Base-by-base conservation (phyloP, 2,888 invertebrate species). In the Leptinotarsa haldemani region DNA sequence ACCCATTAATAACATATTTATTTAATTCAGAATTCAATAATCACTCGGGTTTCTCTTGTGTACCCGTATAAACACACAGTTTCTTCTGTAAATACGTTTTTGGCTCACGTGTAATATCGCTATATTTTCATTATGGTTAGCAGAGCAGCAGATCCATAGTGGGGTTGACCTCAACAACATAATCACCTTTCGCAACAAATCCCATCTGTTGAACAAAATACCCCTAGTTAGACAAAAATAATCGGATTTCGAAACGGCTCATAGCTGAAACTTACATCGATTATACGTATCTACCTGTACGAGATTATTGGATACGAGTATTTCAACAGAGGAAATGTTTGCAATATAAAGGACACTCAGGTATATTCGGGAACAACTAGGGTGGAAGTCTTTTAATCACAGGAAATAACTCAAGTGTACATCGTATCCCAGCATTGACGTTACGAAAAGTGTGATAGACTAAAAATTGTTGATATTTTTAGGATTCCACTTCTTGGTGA, bases 171-270 rank as follows among this genome's bases (percentile, higher is more conserved):
- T 65, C 48, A 65, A 65, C 16, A 50, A 20, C 65, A 50, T 25
- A 65, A 61, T 61, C 61, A 16, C n/a, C 30, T 15, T 40, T 61
- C n/a, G n/a, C 7, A 61, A 61, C 16, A 30, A 61, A 61, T 61
- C 61, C 30, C 40, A n/a, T 61, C 61, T 61, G 61, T 61, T n/a
- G 61, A 40, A 30, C 40, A 30, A 61, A 40, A 48, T 48, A 12
- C 25, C 48, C 25, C 25, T 30, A n/a, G 48, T 64, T 52, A 67
- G 71, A 67, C 71, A n/a, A 70, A 65, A 70, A 63, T 71, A 71
- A 71, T 71, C 71, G 61, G 71, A 66, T 71, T 67, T n/a, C 16
- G 13, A 61, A 16, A 9, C 9, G 9, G 40, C 4, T 58, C 25
- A 25, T 61, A 61, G 61, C 40, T 61, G 12, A 61, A 61, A 25